Percentiles rank a stretch among this genome's conserved stretches.
Evolutionary conservation across 2,113 vertebrate genomes (phyloP).

Genomic region (Catharus bicknelli): DNA sequence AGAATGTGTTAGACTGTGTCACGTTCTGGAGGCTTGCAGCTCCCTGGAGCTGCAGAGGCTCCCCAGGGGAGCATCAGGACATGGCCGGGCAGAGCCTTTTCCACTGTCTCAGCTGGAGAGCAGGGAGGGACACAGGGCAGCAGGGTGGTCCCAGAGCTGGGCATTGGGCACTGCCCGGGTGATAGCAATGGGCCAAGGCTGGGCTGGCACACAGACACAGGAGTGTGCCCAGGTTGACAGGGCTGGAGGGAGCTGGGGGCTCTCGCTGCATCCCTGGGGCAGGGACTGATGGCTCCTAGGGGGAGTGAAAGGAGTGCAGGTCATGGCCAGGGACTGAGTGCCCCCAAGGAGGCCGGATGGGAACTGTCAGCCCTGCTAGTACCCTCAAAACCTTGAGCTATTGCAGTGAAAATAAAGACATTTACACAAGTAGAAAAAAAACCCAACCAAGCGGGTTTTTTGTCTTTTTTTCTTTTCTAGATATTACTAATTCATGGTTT

Average conservation of each 20-base stretch:
- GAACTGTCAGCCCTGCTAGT: background rate
- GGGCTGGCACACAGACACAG: too few species aligned
- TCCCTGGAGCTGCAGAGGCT: background rate
- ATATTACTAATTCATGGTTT: background rate
- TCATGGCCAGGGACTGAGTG: too few species aligned
- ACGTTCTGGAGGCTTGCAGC: fast-evolving
- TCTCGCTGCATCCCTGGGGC: fast-evolving
- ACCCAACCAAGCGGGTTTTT: background rate
- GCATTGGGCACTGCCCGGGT: fast-evolving
- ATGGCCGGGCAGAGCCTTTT: fast-evolving
- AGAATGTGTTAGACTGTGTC: background rate
- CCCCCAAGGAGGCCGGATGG: fast-evolving
- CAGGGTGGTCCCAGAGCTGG: fast-evolving
- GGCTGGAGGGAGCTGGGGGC: background rate
- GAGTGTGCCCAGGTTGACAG: background rate
- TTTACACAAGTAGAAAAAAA: background rate
- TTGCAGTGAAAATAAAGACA: background rate
- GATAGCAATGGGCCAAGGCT: fast-evolving
- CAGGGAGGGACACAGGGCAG: background rate
- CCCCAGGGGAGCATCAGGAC: background rate
- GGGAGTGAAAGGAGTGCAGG: fast-evolving
- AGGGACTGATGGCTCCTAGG: background rate
- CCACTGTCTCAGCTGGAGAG: too few species aligned
- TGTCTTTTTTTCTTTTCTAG: background rate
- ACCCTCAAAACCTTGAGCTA: background rate